Base-by-base conservation (phyloP, 35 echinoderm and acorn worm species). In the Apostichopus japonicus region DNA sequence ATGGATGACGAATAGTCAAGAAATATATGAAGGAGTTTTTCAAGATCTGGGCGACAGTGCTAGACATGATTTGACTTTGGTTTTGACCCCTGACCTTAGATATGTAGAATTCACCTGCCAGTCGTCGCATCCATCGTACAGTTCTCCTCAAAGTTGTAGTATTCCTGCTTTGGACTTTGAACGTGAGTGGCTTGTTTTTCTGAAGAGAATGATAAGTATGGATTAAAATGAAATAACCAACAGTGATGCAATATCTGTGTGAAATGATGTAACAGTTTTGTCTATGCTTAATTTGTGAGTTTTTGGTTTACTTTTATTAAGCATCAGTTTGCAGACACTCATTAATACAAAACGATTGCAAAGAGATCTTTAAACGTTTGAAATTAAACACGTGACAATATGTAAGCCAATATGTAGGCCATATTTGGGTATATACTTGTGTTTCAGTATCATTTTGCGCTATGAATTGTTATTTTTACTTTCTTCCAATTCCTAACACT, bases 81-180 rank as follows among this genome's bases (percentile, higher is more conserved):
- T 55, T 10, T 54, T 99, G 56, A 92, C 79, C 77, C 91, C 90
- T 73, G 93, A 96, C 72, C 87, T 93, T 4, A 92, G 87, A 52
- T 95, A 93, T 2, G 88, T 79, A n/a, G 89, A 88, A 1, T 99
- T 94, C 75, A 87, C 84, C 4, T 99, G 97, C 55, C 87, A 90
- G 59, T 90, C 95, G 1, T 93, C 81, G 7, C 97, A 99, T 65
- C 97, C 97, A 3, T 70, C 97, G 7, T 99, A 96, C 56, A 83
- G 21, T 70, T 87, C 92, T 11, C 90, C 97, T 15, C 55, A 93
- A 54, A 90, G 77, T 19, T 99, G 97, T 62, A 77, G 62, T 14
- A 44, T 99, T 8, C 27, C 77, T 17, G 70, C 97, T 17, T 78
- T 99, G 0, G 57, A 77, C 8, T 96, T 99, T 90, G 81, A 96